A percentile compares a stretch with the other conserved stretches of the same genome.
phyloP scores from a whole-genome alignment of 2,888 invertebrate genomes.

The Tenthredo amoena region DNA sequence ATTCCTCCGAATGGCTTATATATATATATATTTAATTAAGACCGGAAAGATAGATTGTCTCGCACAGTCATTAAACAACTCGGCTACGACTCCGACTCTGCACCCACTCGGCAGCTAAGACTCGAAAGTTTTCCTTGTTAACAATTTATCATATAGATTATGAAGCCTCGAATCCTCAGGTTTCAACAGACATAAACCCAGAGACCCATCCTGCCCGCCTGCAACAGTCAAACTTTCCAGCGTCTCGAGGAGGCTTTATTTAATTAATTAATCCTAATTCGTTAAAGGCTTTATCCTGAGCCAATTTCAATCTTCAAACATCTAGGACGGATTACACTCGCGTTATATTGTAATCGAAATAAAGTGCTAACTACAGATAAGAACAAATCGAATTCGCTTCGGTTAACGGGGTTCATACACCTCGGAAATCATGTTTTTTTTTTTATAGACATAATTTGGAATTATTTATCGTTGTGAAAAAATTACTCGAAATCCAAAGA shows the following conservation, averaged over 20 bases:
- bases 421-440: too few species aligned
- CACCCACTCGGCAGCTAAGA: conserved; percentile 4
- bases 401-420: too few species aligned
- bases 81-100: neutral
- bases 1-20: conserved; percentile 41
- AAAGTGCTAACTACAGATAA: neutral
- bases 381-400: neutral
- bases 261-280: conserved; percentile 20
- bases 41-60: conserved; percentile 64
- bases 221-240: neutral
- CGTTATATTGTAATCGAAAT: neutral
- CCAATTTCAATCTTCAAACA: neutral
- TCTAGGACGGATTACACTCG: neutral
- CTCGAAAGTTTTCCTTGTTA: conserved; percentile 59
- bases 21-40: conserved; percentile 65
- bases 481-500: too few species aligned
- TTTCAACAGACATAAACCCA: conserved; percentile 8
- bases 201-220: neutral
- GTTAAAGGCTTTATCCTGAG: neutral
- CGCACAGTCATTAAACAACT: conserved; percentile 56
- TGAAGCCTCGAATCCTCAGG: conserved; percentile 4
- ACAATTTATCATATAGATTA: conserved; percentile 62
- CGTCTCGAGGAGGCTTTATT: neutral
- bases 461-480: too few species aligned
- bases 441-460: too few species aligned